phyloP scores from a whole-genome alignment of 2,888 invertebrate species.

The Apotomis capreana region DNA sequence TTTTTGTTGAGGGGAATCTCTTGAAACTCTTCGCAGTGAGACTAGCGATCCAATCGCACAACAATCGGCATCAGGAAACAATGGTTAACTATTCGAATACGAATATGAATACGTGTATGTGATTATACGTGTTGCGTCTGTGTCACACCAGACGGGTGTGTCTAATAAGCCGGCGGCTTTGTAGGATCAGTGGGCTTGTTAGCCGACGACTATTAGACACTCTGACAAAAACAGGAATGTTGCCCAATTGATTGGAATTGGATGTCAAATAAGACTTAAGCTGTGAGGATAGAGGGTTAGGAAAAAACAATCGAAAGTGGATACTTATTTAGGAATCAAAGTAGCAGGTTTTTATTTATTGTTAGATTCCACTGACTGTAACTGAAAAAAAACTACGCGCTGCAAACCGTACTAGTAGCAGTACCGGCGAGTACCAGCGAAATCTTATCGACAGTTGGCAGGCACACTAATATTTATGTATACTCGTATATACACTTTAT shows the following conservation, averaged over 20 bases:
- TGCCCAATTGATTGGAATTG: conserved; percentile 29
- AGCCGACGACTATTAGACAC: conserved; percentile 31
- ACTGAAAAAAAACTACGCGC: too few relatives aligned
- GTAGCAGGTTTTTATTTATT: too few relatives aligned
- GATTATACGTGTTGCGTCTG: conserved; percentile 18
- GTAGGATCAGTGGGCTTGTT: conserved; percentile 40
- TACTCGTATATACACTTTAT: too few relatives aligned
- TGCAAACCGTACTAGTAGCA: too few relatives aligned
- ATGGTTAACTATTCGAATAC: conserved; percentile 24
- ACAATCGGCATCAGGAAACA: conserved; percentile 11
- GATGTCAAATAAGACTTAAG: conserved; percentile 21
- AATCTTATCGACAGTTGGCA: too few relatives aligned
- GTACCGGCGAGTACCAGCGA: too few relatives aligned
- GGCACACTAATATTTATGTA: too few relatives aligned
- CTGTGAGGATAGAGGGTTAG: neutral
- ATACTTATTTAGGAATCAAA: too few relatives aligned
- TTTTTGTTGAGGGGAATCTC: too few relatives aligned
- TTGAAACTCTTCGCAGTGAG: neutral
- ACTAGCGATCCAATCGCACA: conserved; percentile 20
- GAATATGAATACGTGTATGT: conserved; percentile 13
- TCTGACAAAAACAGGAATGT: conserved; percentile 25
- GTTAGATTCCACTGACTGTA: too few relatives aligned
- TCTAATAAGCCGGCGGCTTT: conserved; percentile 36
- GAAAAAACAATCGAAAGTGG: neutral
- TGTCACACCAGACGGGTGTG: neutral